Evolutionary conservation across 2,113 vertebrate genomes (phyloP).

Genomic region (Odontophorus gujanensis): DNA sequence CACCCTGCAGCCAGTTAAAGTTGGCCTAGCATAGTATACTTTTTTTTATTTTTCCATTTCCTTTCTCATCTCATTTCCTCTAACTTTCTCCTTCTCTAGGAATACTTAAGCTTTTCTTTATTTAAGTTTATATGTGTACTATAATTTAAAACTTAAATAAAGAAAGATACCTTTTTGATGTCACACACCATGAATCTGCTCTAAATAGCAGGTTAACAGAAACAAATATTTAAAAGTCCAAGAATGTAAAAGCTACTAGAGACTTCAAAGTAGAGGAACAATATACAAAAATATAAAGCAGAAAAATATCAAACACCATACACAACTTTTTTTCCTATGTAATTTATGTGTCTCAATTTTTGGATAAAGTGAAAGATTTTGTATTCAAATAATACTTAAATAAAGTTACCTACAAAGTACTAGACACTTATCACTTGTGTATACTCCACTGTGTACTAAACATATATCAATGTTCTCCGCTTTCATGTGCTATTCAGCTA

Average conservation of each 20-base stretch:
- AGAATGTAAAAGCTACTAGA: neutral
- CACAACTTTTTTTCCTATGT: neutral
- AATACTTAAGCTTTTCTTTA: neutral
- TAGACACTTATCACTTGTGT: neutral
- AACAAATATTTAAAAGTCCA: neutral
- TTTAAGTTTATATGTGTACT: neutral
- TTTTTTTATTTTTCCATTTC: neutral
- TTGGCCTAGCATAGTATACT: neutral
- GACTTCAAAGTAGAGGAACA: neutral
- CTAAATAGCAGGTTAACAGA: neutral
- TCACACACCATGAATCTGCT: neutral
- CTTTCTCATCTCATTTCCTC: conserved; percentile 3
- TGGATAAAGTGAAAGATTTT: neutral
- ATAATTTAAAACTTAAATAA: neutral
- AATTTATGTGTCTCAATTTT: neutral
- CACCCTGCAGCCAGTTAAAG: neutral
- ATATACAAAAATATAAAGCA: neutral
- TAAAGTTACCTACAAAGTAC: neutral
- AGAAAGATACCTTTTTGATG: neutral
- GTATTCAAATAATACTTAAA: neutral
- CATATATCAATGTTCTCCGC: neutral
- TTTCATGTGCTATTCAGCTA: neutral
- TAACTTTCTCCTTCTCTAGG: conserved; percentile 9
- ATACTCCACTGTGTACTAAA: neutral
- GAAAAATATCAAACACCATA: neutral